These are phyloP conservation scores for Trididemnum nubilum DNA, from an alignment of 23 tunicate genomes.

Conservation along the genomic window DNA sequence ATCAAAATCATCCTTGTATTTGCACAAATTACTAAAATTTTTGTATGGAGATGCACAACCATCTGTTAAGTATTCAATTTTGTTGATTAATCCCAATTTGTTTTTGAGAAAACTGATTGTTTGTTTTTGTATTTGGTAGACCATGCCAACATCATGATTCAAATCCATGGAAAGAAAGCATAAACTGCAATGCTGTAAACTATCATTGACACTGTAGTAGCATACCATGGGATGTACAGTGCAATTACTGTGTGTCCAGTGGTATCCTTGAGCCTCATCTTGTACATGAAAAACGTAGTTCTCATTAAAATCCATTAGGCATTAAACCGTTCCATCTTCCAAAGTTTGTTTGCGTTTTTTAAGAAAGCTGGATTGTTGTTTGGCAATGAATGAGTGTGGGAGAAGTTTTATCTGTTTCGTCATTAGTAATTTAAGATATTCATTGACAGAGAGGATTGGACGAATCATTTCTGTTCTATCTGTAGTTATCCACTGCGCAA, in stretches of 20 bases:
- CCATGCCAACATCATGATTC: not conserved
- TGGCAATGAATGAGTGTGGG: constrained; percentile 19
- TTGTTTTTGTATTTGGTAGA: constrained; percentile 12
- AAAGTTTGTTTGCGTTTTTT: not conserved
- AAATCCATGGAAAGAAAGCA: constrained; percentile 5
- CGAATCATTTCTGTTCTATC: constrained; percentile 24
- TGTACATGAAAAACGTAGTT: constrained; percentile 32
- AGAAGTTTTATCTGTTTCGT: constrained; percentile 19
- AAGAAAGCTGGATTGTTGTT: constrained; percentile 5
- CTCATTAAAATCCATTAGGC: constrained; percentile 19
- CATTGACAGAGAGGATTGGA: constrained; percentile 18
- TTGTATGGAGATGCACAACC: constrained; percentile 30
- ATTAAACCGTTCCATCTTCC: not conserved
- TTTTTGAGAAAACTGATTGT: constrained; percentile 15
- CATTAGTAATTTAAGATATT: constrained; percentile 12
- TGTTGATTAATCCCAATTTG: not conserved
- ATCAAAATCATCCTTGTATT: constrained; percentile 27
- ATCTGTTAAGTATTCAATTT: constrained; percentile 20
- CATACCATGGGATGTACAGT: constrained; percentile 52
- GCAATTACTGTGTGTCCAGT: constrained; percentile 49
- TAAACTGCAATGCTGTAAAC: not conserved
- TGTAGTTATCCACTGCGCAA: constrained; percentile 19
- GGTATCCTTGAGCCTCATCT: constrained; percentile 52
- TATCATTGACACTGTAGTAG: constrained; percentile 17
- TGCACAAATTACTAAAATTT: constrained; percentile 19